These are phyloP conservation scores for Laothoe populi DNA, from an alignment of 2,888 invertebrate species.

Conservation along the genomic window DNA sequence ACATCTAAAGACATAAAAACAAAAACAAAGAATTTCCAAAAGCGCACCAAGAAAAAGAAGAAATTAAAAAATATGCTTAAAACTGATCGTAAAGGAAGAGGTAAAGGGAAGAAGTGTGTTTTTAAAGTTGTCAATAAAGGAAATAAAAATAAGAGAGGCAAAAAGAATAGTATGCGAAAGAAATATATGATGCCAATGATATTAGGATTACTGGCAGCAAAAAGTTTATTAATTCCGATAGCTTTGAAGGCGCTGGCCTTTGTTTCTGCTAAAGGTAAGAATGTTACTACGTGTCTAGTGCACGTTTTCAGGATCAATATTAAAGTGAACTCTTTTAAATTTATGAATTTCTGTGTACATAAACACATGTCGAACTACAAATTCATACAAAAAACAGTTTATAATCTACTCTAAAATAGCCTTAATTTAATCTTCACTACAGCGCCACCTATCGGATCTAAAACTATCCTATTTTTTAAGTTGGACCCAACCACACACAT, in stretches of 20 bases:
- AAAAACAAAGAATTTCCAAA: slow-evolving; percentile 33
- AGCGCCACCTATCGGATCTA: no score
- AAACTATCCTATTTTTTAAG: no score
- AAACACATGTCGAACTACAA: no score
- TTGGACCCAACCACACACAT: no score
- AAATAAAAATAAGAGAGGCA: slow-evolving; percentile 46
- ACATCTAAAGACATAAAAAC: slow-evolving; percentile 35
- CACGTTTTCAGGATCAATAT: background rate
- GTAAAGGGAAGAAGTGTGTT: slow-evolving; percentile 65
- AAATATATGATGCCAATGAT: slow-evolving; percentile 86
- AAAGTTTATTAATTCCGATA: slow-evolving; percentile 87
- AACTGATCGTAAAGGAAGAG: slow-evolving; percentile 53
- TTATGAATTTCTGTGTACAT: no score
- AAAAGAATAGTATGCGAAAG: slow-evolving; percentile 64
- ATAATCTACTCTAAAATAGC: no score
- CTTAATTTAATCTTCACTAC: no score
- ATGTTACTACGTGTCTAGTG: no score
- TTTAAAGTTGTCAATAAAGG: slow-evolving; percentile 64
- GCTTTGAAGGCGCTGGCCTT: slow-evolving; percentile 88
- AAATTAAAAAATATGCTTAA: slow-evolving; percentile 7
- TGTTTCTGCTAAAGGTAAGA: slow-evolving; percentile 84
- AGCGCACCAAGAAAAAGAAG: slow-evolving; percentile 38
- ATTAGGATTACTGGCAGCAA: slow-evolving; percentile 86
- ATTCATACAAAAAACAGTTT: no score
- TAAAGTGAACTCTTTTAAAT: no score